A percentile compares a stretch with the other conserved stretches of the same genome.
These are phyloP conservation scores for Perca schrenkii DNA, from an alignment of 2,113 vertebrate genomes.

Conservation along the genomic window DNA sequence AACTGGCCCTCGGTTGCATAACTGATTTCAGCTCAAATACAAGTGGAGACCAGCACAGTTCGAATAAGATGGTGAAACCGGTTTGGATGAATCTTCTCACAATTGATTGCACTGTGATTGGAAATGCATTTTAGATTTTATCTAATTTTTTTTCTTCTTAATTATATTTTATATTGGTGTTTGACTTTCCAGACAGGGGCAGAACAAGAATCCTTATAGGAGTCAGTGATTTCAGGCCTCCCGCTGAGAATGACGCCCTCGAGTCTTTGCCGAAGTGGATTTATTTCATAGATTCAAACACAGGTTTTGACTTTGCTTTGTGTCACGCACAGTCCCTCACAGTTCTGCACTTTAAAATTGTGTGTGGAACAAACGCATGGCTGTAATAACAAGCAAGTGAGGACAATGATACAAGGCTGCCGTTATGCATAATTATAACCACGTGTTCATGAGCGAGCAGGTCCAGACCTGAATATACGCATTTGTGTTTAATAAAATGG, in stretches of 20 bases:
- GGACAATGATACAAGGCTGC: background rate
- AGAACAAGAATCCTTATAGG: background rate
- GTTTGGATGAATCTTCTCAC: slow-evolving; percentile 37
- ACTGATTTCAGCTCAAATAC: slow-evolving; percentile 28
- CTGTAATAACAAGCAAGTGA: background rate
- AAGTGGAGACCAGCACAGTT: background rate
- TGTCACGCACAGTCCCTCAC: background rate
- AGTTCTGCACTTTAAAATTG: slow-evolving; percentile 40
- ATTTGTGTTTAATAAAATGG: background rate
- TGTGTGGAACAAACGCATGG: slow-evolving; percentile 3
- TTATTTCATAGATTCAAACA: slow-evolving; percentile 15
- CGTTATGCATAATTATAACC: slow-evolving; percentile 26
- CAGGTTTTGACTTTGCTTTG: background rate
- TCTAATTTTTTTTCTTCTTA: slow-evolving; percentile 11
- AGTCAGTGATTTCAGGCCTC: slow-evolving; percentile 42
- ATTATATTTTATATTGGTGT: slow-evolving; percentile 44
- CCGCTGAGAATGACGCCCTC: background rate
- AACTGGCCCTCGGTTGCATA: background rate
- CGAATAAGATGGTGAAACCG: background rate
- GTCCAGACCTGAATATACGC: slow-evolving; percentile 7
- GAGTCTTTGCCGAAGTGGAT: background rate
- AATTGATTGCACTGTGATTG: slow-evolving; percentile 79
- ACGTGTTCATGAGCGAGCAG: slow-evolving; percentile 7
- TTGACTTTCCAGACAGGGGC: background rate
- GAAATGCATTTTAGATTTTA: slow-evolving; percentile 53